Percentiles rank a stretch among this genome's conserved stretches.
These are phyloP conservation scores for Cephus runcator DNA, from an alignment of 2,888 invertebrate genomes.

Conservation along the genomic window DNA sequence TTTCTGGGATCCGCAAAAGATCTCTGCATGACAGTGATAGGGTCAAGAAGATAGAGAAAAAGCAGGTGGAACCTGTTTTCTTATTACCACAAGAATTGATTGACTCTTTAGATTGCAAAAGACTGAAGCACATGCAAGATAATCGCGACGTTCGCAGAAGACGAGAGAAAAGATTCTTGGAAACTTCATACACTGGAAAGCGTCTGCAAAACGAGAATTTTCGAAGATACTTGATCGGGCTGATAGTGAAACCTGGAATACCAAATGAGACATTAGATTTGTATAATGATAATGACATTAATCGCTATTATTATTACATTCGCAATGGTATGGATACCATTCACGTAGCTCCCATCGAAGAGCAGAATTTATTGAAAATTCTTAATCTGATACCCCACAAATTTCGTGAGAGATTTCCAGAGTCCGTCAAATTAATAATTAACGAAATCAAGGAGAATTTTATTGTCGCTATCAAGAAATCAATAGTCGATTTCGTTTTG, in stretches of 20 bases:
- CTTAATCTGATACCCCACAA: constrained; percentile 73
- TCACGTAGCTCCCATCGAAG: constrained; percentile 85
- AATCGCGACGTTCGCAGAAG: constrained; percentile 10
- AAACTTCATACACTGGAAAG: constrained; percentile 75
- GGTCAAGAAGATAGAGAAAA: constrained; percentile 65
- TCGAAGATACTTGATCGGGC: constrained; percentile 79
- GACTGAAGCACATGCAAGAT: constrained; percentile 56
- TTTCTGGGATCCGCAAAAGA: constrained; percentile 58
- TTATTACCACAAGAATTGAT: constrained; percentile 74
- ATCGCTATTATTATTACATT: constrained; percentile 90
- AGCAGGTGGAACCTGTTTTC: constrained; percentile 71
- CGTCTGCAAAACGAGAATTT: constrained; percentile 84
- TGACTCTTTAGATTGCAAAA: constrained; percentile 61
- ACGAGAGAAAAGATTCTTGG: constrained; percentile 18
- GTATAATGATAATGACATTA: constrained; percentile 74
- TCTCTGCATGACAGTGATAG: constrained; percentile 63
- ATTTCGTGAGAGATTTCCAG: constrained; percentile 71
- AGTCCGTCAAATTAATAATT: constrained; percentile 71
- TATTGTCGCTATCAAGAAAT: constrained; percentile 87
- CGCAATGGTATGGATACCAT: constrained; percentile 91
- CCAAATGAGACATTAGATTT: constrained; percentile 64
- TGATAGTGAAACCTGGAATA: constrained; percentile 74
- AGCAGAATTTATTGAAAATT: constrained; percentile 75
- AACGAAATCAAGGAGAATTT: constrained; percentile 88
- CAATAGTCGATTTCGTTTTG: constrained; percentile 90